Conservation (phyloP, 2,113 vertebrate species). For the Rallus limicola region DNA sequence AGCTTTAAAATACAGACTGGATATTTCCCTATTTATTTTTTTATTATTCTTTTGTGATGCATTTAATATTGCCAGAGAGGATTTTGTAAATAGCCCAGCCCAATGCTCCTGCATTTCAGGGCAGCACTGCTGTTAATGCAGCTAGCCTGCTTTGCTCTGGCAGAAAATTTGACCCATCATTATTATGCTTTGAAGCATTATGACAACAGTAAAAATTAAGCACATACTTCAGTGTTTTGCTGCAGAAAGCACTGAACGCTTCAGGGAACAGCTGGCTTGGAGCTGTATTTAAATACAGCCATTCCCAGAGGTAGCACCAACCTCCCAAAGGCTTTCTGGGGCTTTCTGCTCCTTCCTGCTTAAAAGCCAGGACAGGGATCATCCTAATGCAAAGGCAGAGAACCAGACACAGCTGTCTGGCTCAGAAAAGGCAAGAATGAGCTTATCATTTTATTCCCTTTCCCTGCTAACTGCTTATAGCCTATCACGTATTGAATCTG, state of each 20-base stretch:
- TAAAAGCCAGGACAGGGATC: background rate
- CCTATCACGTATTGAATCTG: background rate
- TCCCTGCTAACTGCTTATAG: background rate
- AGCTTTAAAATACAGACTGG: background rate
- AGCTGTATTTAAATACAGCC: background rate
- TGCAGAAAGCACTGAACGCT: background rate
- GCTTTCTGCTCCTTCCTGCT: background rate
- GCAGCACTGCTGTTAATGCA: background rate
- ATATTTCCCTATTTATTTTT: background rate
- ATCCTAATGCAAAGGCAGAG: background rate
- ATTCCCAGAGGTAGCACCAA: background rate
- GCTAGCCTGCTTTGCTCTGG: background rate
- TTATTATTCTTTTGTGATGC: background rate
- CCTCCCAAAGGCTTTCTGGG: background rate
- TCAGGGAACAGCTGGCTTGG: background rate
- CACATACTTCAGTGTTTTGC: background rate
- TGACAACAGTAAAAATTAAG: background rate
- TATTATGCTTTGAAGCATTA: background rate
- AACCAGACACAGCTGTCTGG: background rate
- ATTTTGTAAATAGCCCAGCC: background rate
- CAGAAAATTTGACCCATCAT: background rate
- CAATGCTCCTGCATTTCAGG: background rate
- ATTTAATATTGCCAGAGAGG: background rate
- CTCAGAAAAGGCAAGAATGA: background rate
- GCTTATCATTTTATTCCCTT: background rate